Conservation (phyloP, 2,888 invertebrate genomes). For the Drosophila yooni region DNA sequence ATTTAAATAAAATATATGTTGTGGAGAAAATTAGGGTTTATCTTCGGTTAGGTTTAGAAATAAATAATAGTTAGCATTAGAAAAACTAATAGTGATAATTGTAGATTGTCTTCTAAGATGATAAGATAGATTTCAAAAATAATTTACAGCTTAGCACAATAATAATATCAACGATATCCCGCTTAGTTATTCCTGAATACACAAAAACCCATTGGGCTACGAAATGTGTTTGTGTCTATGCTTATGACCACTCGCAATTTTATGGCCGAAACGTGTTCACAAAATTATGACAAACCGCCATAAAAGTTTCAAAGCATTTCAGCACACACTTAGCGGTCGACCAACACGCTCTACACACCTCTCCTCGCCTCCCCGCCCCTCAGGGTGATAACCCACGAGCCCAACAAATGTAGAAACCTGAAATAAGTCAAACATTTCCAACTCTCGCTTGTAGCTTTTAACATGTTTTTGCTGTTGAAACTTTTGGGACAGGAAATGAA, state of each 20-base stretch:
- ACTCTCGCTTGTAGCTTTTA: neutral
- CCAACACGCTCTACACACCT: slow-evolving; percentile 19
- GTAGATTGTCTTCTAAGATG: neutral
- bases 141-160: slow-evolving; percentile 27
- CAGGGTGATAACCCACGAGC: slow-evolving; percentile 2
- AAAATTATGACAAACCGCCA: slow-evolving; percentile 69
- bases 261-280: slow-evolving; percentile 72
- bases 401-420: neutral
- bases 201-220: neutral
- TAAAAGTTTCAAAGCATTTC: slow-evolving; percentile 69
- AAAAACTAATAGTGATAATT: neutral
- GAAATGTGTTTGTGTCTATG: slow-evolving; percentile 26
- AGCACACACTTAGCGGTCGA: slow-evolving; percentile 65
- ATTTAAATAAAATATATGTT: neutral
- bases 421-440: slow-evolving; percentile 25
- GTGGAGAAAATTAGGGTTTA: neutral
- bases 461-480: slow-evolving; percentile 10
- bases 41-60: neutral
- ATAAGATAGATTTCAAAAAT: neutral
- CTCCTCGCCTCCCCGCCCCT: neutral
- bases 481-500: slow-evolving; percentile 8
- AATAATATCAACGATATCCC: slow-evolving; percentile 5
- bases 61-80: neutral
- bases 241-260: slow-evolving; percentile 48
- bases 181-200: neutral